A percentile compares a stretch with the other conserved stretches of the same genome.
phyloP scores from a whole-genome alignment of 35 echinoderm and acorn worm species.

The Acanthaster planci region DNA sequence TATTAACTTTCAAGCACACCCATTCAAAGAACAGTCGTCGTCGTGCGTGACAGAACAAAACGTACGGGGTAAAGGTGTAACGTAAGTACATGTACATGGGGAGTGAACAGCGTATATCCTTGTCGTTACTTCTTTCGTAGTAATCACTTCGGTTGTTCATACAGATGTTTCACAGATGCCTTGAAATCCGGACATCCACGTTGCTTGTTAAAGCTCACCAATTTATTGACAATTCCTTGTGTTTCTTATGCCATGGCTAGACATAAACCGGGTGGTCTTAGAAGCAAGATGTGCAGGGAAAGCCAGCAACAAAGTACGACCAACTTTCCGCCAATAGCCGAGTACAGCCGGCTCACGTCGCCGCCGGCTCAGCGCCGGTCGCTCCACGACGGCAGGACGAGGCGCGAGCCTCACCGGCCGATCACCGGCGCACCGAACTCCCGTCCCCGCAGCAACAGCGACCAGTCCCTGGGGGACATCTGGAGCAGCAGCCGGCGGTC shows the following conservation, averaged over 20 bases:
- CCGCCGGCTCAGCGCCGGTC: background rate
- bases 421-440: background rate
- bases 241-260: background rate
- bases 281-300: background rate
- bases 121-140: no score
- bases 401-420: background rate
- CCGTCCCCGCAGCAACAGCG: constrained; percentile 10
- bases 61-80: no score
- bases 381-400: background rate
- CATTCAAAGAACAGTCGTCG: no score
- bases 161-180: background rate
- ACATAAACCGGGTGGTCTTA: background rate
- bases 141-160: no score
- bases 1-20: no score
- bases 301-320: background rate
- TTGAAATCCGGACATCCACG: background rate
- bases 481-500: constrained; percentile 15
- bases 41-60: no score
- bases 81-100: no score
- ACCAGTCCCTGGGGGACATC: background rate
- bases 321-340: constrained; percentile 12
- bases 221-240: background rate
- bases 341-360: background rate
- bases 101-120: no score
- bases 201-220: background rate